Conservation (phyloP, 53 echinoderm and acorn worm species). For the Paracentrotus lividus region DNA sequence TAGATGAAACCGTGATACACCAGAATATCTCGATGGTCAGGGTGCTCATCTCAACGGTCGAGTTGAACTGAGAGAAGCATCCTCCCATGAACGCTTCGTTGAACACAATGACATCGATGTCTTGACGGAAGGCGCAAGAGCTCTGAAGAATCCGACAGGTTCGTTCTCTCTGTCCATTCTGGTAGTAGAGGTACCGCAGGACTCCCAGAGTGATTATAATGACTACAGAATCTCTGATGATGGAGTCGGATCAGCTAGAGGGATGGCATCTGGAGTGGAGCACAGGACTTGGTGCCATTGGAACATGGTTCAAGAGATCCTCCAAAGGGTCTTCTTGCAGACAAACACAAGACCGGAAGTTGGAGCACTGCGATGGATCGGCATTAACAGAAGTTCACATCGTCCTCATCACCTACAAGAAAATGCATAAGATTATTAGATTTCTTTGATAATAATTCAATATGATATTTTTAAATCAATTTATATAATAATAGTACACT, state of each 20-base stretch:
- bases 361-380: slow-evolving; percentile 71
- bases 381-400: slow-evolving; percentile 80
- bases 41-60: slow-evolving; percentile 45
- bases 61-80: slow-evolving; percentile 80
- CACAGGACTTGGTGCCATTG: slow-evolving; percentile 84
- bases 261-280: slow-evolving; percentile 66
- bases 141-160: slow-evolving; percentile 83
- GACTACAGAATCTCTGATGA: slow-evolving; percentile 73
- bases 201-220: slow-evolving; percentile 91
- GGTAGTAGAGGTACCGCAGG: slow-evolving; percentile 81
- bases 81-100: slow-evolving; percentile 97
- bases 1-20: slow-evolving; percentile 81
- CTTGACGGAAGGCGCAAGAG: slow-evolving; percentile 75
- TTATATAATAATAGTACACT: too few species aligned
- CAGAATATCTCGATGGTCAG: slow-evolving; percentile 82
- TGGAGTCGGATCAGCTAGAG: slow-evolving; percentile 74
- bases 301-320: slow-evolving; percentile 61
- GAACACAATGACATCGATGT: slow-evolving; percentile 90
- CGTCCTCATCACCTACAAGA: slow-evolving; percentile 60
- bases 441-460: too few species aligned
- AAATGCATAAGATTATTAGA: background rate
- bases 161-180: slow-evolving; percentile 88
- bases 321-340: slow-evolving; percentile 71
- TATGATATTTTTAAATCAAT: too few species aligned
- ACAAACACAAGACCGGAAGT: slow-evolving; percentile 87